Conservation (phyloP, 2,113 vertebrate genomes). For the Morone chrysops region DNA sequence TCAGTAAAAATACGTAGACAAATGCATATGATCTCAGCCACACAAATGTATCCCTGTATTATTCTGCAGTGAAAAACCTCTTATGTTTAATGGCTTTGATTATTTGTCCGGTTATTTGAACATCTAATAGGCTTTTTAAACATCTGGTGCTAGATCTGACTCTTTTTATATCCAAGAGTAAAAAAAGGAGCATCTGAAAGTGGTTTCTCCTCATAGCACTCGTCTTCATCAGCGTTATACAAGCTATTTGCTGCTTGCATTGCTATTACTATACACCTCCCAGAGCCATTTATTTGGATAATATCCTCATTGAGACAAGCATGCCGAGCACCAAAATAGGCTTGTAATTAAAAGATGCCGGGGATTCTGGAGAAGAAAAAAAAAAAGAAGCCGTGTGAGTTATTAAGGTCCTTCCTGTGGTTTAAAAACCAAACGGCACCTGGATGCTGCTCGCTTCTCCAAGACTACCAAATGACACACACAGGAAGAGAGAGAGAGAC, state of each 20-base stretch:
- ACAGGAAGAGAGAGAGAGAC: background rate
- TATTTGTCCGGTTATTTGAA: slow-evolving; percentile 28
- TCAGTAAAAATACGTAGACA: background rate
- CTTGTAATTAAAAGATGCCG: slow-evolving; percentile 75
- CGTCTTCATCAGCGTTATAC: slow-evolving; percentile 34
- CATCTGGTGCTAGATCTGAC: slow-evolving; percentile 13
- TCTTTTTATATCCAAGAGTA: slow-evolving; percentile 23
- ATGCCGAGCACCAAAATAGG: slow-evolving; percentile 58
- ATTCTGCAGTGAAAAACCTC: background rate
- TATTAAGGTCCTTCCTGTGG: slow-evolving; percentile 65
- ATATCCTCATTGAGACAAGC: slow-evolving; percentile 58
- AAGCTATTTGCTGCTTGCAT: slow-evolving; percentile 44
- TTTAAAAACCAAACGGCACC: slow-evolving; percentile 55
- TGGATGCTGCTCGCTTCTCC: slow-evolving; percentile 41
- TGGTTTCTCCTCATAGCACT: slow-evolving; percentile 39
- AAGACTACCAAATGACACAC: slow-evolving; percentile 16
- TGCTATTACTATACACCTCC: slow-evolving; percentile 54
- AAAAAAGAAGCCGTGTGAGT: slow-evolving; percentile 32
- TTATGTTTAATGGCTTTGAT: slow-evolving; percentile 18
- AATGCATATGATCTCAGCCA: slow-evolving; percentile 1
- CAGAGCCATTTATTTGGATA: slow-evolving; percentile 70
- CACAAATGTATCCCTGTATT: background rate
- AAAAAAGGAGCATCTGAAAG: slow-evolving; percentile 43
- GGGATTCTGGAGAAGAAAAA: slow-evolving; percentile 51
- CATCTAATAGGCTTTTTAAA: slow-evolving; percentile 35